These are phyloP conservation scores for Tryphoninae sp. DNA, from an alignment of 2,888 invertebrate genomes.

Conservation along the genomic window DNA sequence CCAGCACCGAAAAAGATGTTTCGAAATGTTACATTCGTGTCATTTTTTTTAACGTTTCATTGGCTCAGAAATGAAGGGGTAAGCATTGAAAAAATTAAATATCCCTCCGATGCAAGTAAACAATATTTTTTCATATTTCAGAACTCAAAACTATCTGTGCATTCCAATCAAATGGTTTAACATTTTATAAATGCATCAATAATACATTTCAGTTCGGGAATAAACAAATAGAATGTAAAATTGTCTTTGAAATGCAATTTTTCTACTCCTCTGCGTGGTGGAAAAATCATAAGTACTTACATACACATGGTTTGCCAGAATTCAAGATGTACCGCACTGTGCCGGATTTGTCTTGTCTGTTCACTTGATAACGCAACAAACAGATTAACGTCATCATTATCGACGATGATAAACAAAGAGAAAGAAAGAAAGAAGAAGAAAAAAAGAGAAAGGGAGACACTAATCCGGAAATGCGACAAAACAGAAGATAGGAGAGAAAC, in stretches of 20 bases:
- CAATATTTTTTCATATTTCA: too few relatives aligned
- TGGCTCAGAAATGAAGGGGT: background rate
- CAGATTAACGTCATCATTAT: constrained; percentile 62
- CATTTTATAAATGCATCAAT: too few relatives aligned
- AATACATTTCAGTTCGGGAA: too few relatives aligned
- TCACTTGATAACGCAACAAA: constrained; percentile 58
- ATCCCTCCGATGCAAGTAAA: background rate
- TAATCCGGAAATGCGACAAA: constrained; percentile 76
- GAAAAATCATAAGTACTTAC: too few relatives aligned
- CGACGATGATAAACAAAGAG: constrained; percentile 56
- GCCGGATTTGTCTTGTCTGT: constrained; percentile 9
- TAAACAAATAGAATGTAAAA: too few relatives aligned
- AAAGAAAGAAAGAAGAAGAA: constrained; percentile 18
- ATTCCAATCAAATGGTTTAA: too few relatives aligned
- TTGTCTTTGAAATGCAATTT: too few relatives aligned
- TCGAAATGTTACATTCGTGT: background rate
- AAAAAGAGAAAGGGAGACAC: constrained; percentile 60
- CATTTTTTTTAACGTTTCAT: background rate
- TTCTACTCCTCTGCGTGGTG: too few relatives aligned
- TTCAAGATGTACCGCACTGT: constrained; percentile 6
- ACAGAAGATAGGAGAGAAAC: constrained; percentile 67
- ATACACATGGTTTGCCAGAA: too few relatives aligned
- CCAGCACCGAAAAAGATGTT: constrained; percentile 19
- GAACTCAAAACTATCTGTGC: too few relatives aligned
- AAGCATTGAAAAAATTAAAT: background rate